Conservation (phyloP, 1,140 invertebrate species). For the Drosophila melanica region DNA sequence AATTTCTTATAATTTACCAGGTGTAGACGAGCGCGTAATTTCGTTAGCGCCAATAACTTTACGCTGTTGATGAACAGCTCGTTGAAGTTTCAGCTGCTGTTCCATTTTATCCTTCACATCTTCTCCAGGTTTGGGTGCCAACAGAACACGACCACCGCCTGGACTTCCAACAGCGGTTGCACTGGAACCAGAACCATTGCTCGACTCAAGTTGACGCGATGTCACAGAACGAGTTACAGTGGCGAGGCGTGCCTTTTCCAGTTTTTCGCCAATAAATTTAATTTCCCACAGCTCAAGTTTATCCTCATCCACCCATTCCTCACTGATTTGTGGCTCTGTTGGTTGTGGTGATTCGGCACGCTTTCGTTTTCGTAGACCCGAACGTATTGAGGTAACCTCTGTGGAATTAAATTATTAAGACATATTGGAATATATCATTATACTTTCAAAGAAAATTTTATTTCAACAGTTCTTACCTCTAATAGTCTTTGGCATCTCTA, state of each 20-base stretch:
- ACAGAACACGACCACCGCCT: constrained; percentile 63
- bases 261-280: constrained; percentile 96
- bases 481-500: constrained; percentile 96
- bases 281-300: constrained; percentile 98
- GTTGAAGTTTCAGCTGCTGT: constrained; percentile 92
- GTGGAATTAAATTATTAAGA: constrained; percentile 13
- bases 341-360: constrained; percentile 94
- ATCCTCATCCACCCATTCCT: constrained; percentile 98
- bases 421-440: background rate
- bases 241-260: constrained; percentile 88
- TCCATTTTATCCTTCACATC: constrained; percentile 97
- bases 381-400: constrained; percentile 97
- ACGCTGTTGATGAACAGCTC: constrained; percentile 92
- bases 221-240: constrained; percentile 88
- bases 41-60: constrained; percentile 84
- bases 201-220: constrained; percentile 72
- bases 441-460: background rate
- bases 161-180: constrained; percentile 34
- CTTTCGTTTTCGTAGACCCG: constrained; percentile 95
- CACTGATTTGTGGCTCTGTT: constrained; percentile 94
- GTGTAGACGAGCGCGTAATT: constrained; percentile 48
- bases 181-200: constrained; percentile 17
- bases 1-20: constrained; percentile 42
- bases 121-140: constrained; percentile 83
- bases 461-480: constrained; percentile 86